Conservation (phyloP, 1,140 invertebrate species). For the Drosophila lini region DNA sequence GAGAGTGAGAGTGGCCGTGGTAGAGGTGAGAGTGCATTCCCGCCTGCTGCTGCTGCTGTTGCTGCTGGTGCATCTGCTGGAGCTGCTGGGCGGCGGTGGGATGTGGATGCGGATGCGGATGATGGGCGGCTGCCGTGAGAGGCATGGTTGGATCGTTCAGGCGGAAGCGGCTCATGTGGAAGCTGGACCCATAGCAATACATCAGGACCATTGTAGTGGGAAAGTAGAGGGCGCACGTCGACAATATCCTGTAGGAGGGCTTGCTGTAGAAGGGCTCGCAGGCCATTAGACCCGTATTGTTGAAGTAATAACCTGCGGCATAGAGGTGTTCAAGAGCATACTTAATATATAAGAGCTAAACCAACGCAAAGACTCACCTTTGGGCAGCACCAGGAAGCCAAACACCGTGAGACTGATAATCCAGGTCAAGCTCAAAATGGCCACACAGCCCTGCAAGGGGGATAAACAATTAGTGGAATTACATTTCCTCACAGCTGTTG, state of each 20-base stretch:
- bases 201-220: slow-evolving; percentile 95
- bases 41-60: slow-evolving; percentile 42
- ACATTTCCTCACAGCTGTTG: slow-evolving; percentile 25
- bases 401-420: slow-evolving; percentile 92
- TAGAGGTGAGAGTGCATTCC: slow-evolving; percentile 40
- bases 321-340: slow-evolving; percentile 15
- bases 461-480: slow-evolving; percentile 18
- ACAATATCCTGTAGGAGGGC: slow-evolving; percentile 90
- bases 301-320: slow-evolving; percentile 91
- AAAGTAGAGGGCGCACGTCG: slow-evolving; percentile 94
- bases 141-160: slow-evolving; percentile 86
- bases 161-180: slow-evolving; percentile 92
- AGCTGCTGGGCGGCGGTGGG: slow-evolving; percentile 51
- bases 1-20: slow-evolving; percentile 67
- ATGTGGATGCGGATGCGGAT: slow-evolving; percentile 73
- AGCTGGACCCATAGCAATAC: slow-evolving; percentile 95
- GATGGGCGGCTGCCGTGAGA: slow-evolving; percentile 82
- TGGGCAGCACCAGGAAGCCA: slow-evolving; percentile 90
- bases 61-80: slow-evolving; percentile 53
- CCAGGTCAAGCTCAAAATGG: slow-evolving; percentile 92
- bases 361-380: slow-evolving; percentile 84
- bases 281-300: slow-evolving; percentile 91
- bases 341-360: slow-evolving; percentile 18
- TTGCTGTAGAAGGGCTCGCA: slow-evolving; percentile 93
- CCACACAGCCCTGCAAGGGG: slow-evolving; percentile 90